Conservation (phyloP, 2,797 vertebrate genomes). For the Emys orbicularis region DNA sequence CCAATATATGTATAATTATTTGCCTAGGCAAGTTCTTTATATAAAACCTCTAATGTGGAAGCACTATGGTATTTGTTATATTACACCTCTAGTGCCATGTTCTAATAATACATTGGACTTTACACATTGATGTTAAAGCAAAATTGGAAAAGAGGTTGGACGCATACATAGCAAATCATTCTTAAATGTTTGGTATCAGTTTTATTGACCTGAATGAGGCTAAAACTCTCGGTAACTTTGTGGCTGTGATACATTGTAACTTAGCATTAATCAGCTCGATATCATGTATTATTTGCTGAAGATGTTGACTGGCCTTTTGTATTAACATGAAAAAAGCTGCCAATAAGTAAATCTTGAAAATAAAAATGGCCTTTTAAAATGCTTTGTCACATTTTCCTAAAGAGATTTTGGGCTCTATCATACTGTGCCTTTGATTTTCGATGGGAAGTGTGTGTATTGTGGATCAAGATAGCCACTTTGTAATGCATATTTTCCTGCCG, state of each 20-base stretch:
- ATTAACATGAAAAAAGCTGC: conserved; percentile 32
- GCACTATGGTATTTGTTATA: neutral
- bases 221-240: neutral
- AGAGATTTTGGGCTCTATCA: conserved; percentile 9
- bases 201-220: conserved; percentile 6
- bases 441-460: neutral
- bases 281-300: conserved; percentile 42
- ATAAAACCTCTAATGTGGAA: conserved; percentile 25
- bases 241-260: conserved; percentile 44
- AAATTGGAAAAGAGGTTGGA: conserved; percentile 39
- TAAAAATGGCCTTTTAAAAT: conserved; percentile 12
- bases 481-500: neutral
- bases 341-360: conserved; percentile 31
- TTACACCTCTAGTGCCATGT: conserved; percentile 60
- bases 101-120: conserved; percentile 17
- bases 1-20: conserved; percentile 15
- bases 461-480: neutral
- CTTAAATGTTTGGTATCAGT: conserved; percentile 11
- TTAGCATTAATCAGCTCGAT: conserved; percentile 44
- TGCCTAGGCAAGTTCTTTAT: conserved; percentile 49
- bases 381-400: neutral
- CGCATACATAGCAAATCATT: fast-evolving
- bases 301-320: conserved; percentile 44
- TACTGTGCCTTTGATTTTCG: conserved; percentile 58
- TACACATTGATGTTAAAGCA: neutral